Conservation (phyloP, 2,797 vertebrate species). For the Ataeniobius toweri region DNA sequence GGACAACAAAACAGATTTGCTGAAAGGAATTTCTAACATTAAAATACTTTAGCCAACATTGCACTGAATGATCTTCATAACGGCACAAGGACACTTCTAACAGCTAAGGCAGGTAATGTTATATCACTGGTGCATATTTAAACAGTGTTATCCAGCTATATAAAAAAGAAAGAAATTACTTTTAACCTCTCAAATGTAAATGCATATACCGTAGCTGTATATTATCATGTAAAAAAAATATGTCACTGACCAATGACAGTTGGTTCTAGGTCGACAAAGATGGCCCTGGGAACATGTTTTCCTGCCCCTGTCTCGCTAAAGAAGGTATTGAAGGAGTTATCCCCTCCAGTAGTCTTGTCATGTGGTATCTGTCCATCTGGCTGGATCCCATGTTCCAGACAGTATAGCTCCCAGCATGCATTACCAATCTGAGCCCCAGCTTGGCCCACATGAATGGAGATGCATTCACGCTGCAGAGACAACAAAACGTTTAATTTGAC, state of each 20-base stretch:
- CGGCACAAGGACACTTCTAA: not conserved
- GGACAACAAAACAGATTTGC: slow-evolving; percentile 7
- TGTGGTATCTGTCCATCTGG: slow-evolving; percentile 79
- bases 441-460: slow-evolving; percentile 82
- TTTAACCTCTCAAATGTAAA: not conserved
- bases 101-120: not conserved
- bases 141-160: no score
- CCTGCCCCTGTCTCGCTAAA: slow-evolving; percentile 87
- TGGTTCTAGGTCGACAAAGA: slow-evolving; percentile 93
- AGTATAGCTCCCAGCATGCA: slow-evolving; percentile 82
- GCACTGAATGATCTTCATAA: slow-evolving; percentile 1
- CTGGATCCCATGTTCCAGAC: slow-evolving; percentile 81
- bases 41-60: not conserved
- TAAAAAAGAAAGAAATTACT: not conserved
- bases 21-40: not conserved
- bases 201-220: not conserved
- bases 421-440: slow-evolving; percentile 81
- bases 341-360: slow-evolving; percentile 76
- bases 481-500: not conserved
- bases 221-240: not conserved
- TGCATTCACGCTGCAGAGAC: slow-evolving; percentile 73
- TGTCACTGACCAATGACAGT: slow-evolving; percentile 87
- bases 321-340: slow-evolving; percentile 87
- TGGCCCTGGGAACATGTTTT: slow-evolving; percentile 90
- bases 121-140: not conserved